phyloP scores from a whole-genome alignment of 2,797 vertebrate species.

The Leptodactylus fallax region DNA sequence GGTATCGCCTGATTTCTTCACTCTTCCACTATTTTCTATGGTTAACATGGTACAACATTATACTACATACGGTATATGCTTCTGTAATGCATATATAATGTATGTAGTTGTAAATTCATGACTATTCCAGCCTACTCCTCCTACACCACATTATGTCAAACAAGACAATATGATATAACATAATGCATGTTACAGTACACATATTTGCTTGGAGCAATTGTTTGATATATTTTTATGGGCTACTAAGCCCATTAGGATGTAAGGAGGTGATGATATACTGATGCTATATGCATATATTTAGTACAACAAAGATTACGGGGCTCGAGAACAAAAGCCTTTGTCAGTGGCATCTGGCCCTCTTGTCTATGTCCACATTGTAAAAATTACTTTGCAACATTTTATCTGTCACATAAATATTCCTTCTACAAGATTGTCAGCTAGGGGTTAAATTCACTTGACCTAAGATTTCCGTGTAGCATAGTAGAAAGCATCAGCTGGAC shows the following conservation, averaged over 20 bases:
- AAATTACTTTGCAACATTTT: constrained; percentile 26
- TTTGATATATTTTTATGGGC: neutral
- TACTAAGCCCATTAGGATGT: neutral
- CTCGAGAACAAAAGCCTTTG: constrained; percentile 41
- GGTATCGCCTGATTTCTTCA: no score
- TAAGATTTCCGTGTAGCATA: constrained; percentile 17
- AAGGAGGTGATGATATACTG: constrained; percentile 12
- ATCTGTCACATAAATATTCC: constrained; percentile 27
- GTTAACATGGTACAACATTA: no score
- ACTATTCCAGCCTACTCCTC: neutral
- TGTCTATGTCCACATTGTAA: constrained; percentile 16
- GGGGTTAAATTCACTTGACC: constrained; percentile 56
- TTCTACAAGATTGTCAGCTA: constrained; percentile 37
- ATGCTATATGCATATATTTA: neutral
- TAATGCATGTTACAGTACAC: neutral
- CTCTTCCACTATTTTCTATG: no score
- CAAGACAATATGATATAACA: neutral
- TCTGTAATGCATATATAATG: no score
- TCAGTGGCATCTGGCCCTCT: neutral
- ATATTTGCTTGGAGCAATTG: no score
- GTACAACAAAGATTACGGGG: neutral
- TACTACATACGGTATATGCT: no score
- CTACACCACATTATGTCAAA: no score
- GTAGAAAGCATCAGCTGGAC: constrained; percentile 35
- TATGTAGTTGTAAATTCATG: neutral